Evolutionary conservation across 2,797 vertebrate genomes (phyloP), one percentile per base, ranked within the genome.

Genomic region (Emydoidea blandingii): DNA sequence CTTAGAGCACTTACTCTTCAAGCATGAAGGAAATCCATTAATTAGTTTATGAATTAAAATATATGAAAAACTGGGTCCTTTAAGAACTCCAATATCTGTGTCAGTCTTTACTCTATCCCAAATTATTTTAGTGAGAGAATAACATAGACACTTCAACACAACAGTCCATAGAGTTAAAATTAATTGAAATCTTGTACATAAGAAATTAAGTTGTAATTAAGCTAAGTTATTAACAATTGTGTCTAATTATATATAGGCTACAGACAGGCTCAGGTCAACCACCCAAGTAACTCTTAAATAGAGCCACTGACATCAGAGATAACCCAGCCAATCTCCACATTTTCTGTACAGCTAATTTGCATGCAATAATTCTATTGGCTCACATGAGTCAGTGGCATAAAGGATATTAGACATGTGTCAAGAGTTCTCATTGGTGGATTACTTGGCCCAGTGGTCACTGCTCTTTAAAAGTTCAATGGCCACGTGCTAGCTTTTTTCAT

Each of bases 41-140:
- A 91, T 87, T 83, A 92, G 92, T 89, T 6, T 62, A 89, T 15
- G 85, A 65, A 25, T 81, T 86, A 25, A 84, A 86, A 74, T 41
- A 41, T 85, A 83, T 82, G 80, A 90, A 74, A 72, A 87, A 15
- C 47, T 68, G 8, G 41, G 90, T 90, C 12, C 8, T 88, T 80
- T 74, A 82, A 76, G 62, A 90, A 37, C 52, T 68, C n/a, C 57
- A 72, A n/a, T 37, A 74, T 74, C 37, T 27, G 37, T 74, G 72
- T 44, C 41, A 27, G 72, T 44, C 23, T 74, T 74, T 74, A 41
- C 37, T 12, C 12, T 74, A 37, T 44, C 37, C 41, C 72, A 44
- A 74, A 74, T 27, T 23, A 44, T 27, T 21, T 44, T 41, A 27
- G 23, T 44, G 41, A 74, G n/a, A 41, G 37, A 76, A 47, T 76